These are phyloP conservation scores for Calephelis nemesis DNA, from an alignment of 1,140 invertebrate species.

Conservation along the genomic window DNA sequence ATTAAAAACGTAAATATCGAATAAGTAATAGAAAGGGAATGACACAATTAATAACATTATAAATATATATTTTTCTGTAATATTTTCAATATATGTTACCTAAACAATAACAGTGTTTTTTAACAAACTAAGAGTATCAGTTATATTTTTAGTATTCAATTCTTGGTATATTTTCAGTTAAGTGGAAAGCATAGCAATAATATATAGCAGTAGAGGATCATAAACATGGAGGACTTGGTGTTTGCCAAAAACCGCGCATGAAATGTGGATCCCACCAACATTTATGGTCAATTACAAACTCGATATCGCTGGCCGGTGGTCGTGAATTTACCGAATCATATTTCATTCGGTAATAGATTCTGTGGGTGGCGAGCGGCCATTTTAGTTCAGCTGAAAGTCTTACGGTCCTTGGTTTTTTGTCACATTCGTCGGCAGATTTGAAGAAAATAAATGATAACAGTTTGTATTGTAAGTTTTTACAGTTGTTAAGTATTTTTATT, in stretches of 20 bases:
- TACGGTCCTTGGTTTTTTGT: background rate
- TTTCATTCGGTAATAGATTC: constrained; percentile 36
- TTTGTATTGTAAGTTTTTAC: too few species aligned
- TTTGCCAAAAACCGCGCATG: constrained; percentile 44
- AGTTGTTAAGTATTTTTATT: too few species aligned
- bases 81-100: too few species aligned
- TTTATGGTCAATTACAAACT: constrained; percentile 45
- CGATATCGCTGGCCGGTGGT: constrained; percentile 30
- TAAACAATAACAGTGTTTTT: too few species aligned
- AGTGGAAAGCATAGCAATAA: constrained; percentile 18
- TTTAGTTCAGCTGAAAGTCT: constrained; percentile 16
- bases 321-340: constrained; percentile 39
- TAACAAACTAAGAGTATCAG: too few species aligned
- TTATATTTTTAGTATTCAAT: background rate
- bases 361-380: constrained; percentile 12
- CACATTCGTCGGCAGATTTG: background rate
- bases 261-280: constrained; percentile 35
- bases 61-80: too few species aligned
- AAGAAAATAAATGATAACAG: constrained; percentile 3
- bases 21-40: too few species aligned
- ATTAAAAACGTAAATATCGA: too few species aligned
- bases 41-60: too few species aligned
- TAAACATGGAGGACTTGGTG: constrained; percentile 28
- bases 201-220: constrained; percentile 12
- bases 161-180: background rate